These are phyloP conservation scores for Hipparchia semele DNA, from an alignment of 2,888 invertebrate species.

Conservation along the genomic window DNA sequence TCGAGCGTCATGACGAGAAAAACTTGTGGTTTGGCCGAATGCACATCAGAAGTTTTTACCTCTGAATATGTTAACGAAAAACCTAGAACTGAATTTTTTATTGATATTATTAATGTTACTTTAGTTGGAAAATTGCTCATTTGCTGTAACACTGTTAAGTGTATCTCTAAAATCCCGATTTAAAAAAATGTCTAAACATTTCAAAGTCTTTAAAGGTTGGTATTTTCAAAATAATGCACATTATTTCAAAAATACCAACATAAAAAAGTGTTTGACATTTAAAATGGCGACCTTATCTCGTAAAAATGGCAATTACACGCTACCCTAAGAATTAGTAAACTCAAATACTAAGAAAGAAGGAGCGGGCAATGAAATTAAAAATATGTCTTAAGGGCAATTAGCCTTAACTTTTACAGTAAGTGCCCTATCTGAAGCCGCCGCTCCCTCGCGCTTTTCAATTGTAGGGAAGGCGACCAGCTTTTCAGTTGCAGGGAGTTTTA, in stretches of 20 bases:
- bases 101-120: neutral
- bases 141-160: too few relatives aligned
- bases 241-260: constrained; percentile 46
- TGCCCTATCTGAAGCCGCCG: constrained; percentile 73
- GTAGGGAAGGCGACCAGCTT: constrained; percentile 74
- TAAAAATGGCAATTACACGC: constrained; percentile 79
- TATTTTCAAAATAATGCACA: neutral
- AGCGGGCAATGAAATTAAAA: constrained; percentile 84
- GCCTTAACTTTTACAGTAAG: constrained; percentile 83
- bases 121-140: too few relatives aligned
- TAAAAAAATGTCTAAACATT: too few relatives aligned
- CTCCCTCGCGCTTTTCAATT: constrained; percentile 80
- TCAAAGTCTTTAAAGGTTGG: too few relatives aligned
- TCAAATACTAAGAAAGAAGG: constrained; percentile 78
- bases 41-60: constrained; percentile 15
- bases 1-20: constrained; percentile 17
- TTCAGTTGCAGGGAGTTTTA: constrained; percentile 76
- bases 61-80: neutral
- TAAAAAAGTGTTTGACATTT: constrained; percentile 79
- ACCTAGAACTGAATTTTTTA: neutral
- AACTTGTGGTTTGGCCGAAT: neutral
- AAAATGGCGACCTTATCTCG: constrained; percentile 79
- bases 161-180: too few relatives aligned
- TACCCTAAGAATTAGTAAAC: constrained; percentile 75
- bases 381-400: constrained; percentile 85